Base-by-base conservation (phyloP, 1,140 invertebrate species). In the Matsumurasca onukii region DNA sequence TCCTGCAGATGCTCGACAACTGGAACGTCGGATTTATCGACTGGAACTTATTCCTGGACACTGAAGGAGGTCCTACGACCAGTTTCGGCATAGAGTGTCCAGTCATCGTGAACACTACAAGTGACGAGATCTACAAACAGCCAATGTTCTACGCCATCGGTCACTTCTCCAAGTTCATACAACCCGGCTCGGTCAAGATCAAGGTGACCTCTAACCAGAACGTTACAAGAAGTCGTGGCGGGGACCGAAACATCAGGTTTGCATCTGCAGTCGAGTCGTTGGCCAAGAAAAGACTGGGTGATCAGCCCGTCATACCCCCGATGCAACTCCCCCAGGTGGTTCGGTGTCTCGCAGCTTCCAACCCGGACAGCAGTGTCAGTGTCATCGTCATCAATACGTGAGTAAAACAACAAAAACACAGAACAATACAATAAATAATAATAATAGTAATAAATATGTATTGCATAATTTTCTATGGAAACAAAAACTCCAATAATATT, bases 81-180 rank as follows among this genome's bases (percentile, higher is more conserved):
- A 92, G 94, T 75, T 85, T 81, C 74, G 89, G 93, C 0, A 89
- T 93, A 0, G 93, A 95, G 76, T 80, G 91, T 0, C 83, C 93
- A 0, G 86, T 96, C 31, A 84, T 96, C 62, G 86, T 93, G 0
- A 88, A 91, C 73, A 78, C 82, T 0, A 80, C 82, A 12, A 75
- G 82, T 22, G 79, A 81, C 68, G 87, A 92, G 77, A 94, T 96
- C 74, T 93, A 93, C 75, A 95, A 95, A 76, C 92, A 97, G 73
- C 93, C 94, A 0, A 91, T 92, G 82, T 97, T 86, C 77, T 97
- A 96, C 79, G 88, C 85, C 12, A 81, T 97, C 73, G 91, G 88
- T 1, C 95, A 97, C 79, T 93, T 96, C 71, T 92, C 91, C 34
- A 93, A 91, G 81, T 94, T 93, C 74, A 79, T 95, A 22, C 82